Evolutionary conservation across 2,113 vertebrate species (phyloP), one percentile per base, ranked within the genome.

Genomic region (Phodopus roborovskii): DNA sequence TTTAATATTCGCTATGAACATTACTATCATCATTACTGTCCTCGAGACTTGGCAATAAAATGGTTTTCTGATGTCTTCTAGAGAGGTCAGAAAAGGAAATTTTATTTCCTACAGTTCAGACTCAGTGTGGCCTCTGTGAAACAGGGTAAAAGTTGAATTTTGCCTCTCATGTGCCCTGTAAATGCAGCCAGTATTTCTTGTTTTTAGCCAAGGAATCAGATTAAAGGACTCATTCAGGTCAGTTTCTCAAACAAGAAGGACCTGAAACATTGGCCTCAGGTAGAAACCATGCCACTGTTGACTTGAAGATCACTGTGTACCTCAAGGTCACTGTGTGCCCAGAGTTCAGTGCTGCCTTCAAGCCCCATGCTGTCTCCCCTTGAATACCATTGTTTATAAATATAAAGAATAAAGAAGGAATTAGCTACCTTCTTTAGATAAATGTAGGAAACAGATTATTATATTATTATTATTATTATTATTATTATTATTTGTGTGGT

Each of bases 1-100:
- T 81, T 15, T 48, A 73, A 91, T 33, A 75, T 86, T 66, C 75
- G 5, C 28, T 82, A 42, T 74, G 66, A 91, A 58, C 33, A 30
- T 89, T 74, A 74, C 33, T 36, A n/a, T 53, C 58, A 90, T 87
- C 30, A 84, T 97, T 79, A 84, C 75, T 78, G 81, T 64, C 64
- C 77, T 92, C 73, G 15, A 30, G 9, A 2, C 45, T 56, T 85
- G 33, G 30, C 68, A 5, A 90, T 60, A 83, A 97, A 88, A 68
- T 48, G 82, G 77, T 28, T 50, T 36, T 83, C 91, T 73, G 45
- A 85, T 50, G 75, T 92, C 62, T 66, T 64, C 45, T 83, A 73
- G 87, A 92, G 28, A 85, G 5, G 53, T 94, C 77, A 62, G 70
- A 56, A 92, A 86, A 92, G 28, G 2, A 91, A 96, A 96, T 77